A percentile compares a stretch with the other conserved stretches of the same genome.
phyloP scores from a whole-genome alignment of 2,888 invertebrate genomes.

The Notodromas monacha region DNA sequence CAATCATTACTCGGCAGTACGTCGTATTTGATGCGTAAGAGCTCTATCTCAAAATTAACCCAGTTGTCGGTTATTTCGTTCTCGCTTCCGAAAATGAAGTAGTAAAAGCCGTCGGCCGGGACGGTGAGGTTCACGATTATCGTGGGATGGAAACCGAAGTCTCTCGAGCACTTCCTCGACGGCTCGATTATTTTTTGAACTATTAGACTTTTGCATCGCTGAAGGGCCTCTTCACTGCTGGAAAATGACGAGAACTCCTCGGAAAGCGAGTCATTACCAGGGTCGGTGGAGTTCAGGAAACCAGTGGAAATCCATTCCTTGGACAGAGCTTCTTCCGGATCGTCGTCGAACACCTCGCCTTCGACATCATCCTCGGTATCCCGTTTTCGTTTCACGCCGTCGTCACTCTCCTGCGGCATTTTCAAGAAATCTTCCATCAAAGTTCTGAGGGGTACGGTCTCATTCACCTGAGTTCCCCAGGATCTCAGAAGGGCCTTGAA shows the following conservation, averaged over 20 bases:
- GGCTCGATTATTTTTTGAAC: no score
- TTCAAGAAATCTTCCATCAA: no score
- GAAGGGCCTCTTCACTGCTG: conserved; percentile 37
- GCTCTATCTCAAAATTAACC: conserved; percentile 29
- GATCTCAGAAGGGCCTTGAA: no score
- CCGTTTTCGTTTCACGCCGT: no score
- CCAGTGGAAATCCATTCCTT: conserved; percentile 6
- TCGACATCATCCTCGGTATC: conserved; percentile 25
- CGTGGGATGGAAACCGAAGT: conserved; percentile 30
- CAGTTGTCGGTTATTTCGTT: conserved; percentile 29
- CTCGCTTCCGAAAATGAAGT: conserved; percentile 47
- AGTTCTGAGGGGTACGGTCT: no score
- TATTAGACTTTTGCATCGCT: conserved; percentile 35
- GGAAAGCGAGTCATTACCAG: conserved; percentile 10
- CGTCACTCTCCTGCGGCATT: no score
- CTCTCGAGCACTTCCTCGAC: conserved; percentile 37
- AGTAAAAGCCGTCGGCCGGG: conserved; percentile 40
- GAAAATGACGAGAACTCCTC: conserved; percentile 35
- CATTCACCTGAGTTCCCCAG: no score
- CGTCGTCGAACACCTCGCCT: conserved; percentile 8
- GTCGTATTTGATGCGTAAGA: conserved; percentile 35
- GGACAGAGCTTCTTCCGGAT: conserved; percentile 1
- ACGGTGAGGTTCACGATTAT: conserved; percentile 25
- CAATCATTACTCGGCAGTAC: conserved; percentile 27
- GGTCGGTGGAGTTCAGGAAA: conserved; percentile 4